Evolutionary conservation across 2,797 vertebrate genomes (phyloP), one percentile per base, ranked within the genome.

Genomic region (Spinibarbus caldwelli): DNA sequence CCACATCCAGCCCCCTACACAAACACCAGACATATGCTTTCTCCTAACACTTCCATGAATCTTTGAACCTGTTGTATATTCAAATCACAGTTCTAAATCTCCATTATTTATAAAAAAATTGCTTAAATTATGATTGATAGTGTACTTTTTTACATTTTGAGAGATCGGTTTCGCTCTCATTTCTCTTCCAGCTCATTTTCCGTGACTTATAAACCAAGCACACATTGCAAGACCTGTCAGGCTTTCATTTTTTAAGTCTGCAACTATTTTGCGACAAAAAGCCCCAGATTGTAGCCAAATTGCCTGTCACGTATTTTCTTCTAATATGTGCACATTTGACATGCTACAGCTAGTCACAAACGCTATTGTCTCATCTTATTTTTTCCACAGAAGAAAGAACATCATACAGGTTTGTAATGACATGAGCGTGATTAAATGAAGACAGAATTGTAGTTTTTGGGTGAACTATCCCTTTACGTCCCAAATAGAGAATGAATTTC

Each of bases 1-100:
- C 49, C 67, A 41, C 31, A 83, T 83, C 52, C 82, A 80, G 26
- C 82, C 76, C 59, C 77, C 83, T 76, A 84, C 77, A 76, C 45
- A 87, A 85, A 85, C 84, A 85, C 77, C 84, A 85, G 54, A 80
- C 84, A 85, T 85, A 52, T 85, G 84, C 83, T 80, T 70, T 80
- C 77, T 49, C 41, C 67, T 73, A 34, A 62, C 84, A 80, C 70
- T 29, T 64, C 41, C 54, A 73, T 80, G 77, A 80, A 85, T 85
- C 68, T 52, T 43, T 80, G 67, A 72, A 85, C 38, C 76, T 79
- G 77, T 64, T 84, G 26, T 78, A 68, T 78, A 84, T 84, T 84
- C 36, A 31, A 78, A 57, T 68, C 34, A 64, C 34, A 47, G 66
- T 38, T 79, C 29, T 85, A 79, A 79, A 85, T 85, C 83, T 84